Evolutionary conservation across 2,113 vertebrate species (phyloP).

Genomic region (Pelvicachromis taeniatus): DNA sequence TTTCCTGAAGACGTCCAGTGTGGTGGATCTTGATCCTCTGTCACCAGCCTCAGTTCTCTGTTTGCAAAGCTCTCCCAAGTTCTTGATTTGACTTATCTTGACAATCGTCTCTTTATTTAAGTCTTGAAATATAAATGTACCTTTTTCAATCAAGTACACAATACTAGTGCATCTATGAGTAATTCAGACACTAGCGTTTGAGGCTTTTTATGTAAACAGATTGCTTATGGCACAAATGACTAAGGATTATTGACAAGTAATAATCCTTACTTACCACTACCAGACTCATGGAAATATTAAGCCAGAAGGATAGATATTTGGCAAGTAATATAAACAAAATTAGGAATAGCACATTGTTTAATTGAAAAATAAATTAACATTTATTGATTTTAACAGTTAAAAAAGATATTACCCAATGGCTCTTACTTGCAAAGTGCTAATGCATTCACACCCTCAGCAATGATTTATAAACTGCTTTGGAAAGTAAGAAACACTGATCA

Average conservation of each 20-base stretch:
- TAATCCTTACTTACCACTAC: not conserved
- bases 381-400: not conserved
- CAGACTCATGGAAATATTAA: not conserved
- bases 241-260: not conserved
- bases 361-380: not conserved
- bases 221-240: not conserved
- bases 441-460: not conserved
- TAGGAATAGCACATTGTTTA: not conserved
- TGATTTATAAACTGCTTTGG: not conserved
- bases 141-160: not conserved
- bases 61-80: not conserved
- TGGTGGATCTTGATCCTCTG: not conserved
- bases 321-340: not conserved
- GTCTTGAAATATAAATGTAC: not conserved
- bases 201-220: not conserved
- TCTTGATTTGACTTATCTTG: not conserved
- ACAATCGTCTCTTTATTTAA: not conserved
- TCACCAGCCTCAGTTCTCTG: not conserved
- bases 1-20: not conserved
- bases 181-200: not conserved
- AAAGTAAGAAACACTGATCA: not conserved
- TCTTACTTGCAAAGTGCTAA: not conserved
- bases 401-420: not conserved
- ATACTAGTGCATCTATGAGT: not conserved
- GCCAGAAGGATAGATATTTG: not conserved